A percentile compares a stretch with the other conserved stretches of the same genome.
phyloP scores from a whole-genome alignment of 2,113 vertebrate genomes.

The Bujurquina vittata region DNA sequence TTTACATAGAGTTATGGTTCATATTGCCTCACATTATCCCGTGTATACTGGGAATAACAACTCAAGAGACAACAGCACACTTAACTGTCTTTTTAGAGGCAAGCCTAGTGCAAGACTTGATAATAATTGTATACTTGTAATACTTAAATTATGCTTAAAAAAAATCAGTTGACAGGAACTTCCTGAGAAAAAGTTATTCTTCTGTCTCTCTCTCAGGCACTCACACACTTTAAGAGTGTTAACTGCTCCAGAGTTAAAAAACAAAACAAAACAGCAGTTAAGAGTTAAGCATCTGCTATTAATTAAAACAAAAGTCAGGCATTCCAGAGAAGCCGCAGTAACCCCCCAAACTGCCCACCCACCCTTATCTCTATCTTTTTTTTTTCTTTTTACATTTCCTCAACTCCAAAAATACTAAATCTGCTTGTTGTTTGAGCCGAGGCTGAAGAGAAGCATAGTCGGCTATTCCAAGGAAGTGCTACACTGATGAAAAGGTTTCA shows the following conservation, averaged over 20 bases:
- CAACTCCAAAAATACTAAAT: conserved; percentile 29
- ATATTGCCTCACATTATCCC: not conserved
- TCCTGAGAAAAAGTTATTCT: conserved; percentile 4
- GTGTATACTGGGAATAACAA: not conserved
- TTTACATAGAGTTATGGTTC: not conserved
- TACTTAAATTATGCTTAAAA: not conserved
- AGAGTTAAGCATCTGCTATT: conserved; percentile 67
- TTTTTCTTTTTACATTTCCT: conserved; percentile 35
- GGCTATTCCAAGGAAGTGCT: conserved; percentile 13
- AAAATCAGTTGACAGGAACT: not conserved
- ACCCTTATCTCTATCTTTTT: conserved; percentile 48
- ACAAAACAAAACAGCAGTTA: conserved; percentile 16
- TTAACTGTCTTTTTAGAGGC: not conserved
- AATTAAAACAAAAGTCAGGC: conserved; percentile 74
- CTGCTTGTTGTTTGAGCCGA: conserved; percentile 26
- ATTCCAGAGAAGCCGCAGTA: conserved; percentile 68
- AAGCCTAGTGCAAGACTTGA: not conserved
- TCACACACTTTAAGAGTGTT: not conserved
- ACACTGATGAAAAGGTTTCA: conserved; percentile 17
- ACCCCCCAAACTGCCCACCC: conserved; percentile 29
- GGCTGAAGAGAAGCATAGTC: conserved; percentile 16
- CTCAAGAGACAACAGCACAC: not conserved
- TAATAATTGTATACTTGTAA: not conserved
- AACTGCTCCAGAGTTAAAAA: conserved; percentile 28
- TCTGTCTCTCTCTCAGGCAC: not conserved